phyloP scores from a whole-genome alignment of 2,113 vertebrate genomes.

The Spea bombifrons region DNA sequence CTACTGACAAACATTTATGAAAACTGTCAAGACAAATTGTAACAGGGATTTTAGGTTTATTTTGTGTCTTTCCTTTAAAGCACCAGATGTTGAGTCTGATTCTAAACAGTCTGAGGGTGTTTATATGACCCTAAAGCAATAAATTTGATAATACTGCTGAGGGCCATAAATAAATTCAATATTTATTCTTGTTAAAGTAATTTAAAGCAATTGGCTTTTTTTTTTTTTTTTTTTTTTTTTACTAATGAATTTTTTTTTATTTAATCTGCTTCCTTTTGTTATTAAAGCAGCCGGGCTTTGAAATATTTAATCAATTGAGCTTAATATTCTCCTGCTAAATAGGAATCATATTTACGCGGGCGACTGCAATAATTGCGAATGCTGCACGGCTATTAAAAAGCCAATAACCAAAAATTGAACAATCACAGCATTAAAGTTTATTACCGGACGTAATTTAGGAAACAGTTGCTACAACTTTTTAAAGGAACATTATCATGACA shows the following conservation, averaged over 20 bases:
- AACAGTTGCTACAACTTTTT: slow-evolving; percentile 9
- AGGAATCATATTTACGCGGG: slow-evolving; percentile 29
- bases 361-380: slow-evolving; percentile 22
- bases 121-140: slow-evolving; percentile 48
- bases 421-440: slow-evolving; percentile 45
- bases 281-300: slow-evolving; percentile 29
- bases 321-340: slow-evolving; percentile 37
- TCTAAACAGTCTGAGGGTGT: slow-evolving; percentile 34
- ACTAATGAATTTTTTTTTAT: slow-evolving; percentile 28
- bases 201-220: slow-evolving; percentile 49
- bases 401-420: slow-evolving; percentile 35
- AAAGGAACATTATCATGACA: not conserved
- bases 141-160: slow-evolving; percentile 52
- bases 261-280: slow-evolving; percentile 26
- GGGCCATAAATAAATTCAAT: slow-evolving; percentile 51
- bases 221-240: slow-evolving; percentile 24
- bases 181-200: slow-evolving; percentile 51
- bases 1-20: not conserved
- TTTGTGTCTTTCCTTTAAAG: slow-evolving; percentile 39
- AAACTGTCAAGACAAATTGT: not conserved
- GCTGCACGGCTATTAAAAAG: slow-evolving; percentile 13
- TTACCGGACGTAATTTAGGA: slow-evolving; percentile 24
- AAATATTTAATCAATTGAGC: slow-evolving; percentile 45
- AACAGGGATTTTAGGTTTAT: not conserved
- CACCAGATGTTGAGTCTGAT: slow-evolving; percentile 38